Base-by-base conservation (phyloP, 2,888 invertebrate species). In the Lamellibrachia columna region DNA sequence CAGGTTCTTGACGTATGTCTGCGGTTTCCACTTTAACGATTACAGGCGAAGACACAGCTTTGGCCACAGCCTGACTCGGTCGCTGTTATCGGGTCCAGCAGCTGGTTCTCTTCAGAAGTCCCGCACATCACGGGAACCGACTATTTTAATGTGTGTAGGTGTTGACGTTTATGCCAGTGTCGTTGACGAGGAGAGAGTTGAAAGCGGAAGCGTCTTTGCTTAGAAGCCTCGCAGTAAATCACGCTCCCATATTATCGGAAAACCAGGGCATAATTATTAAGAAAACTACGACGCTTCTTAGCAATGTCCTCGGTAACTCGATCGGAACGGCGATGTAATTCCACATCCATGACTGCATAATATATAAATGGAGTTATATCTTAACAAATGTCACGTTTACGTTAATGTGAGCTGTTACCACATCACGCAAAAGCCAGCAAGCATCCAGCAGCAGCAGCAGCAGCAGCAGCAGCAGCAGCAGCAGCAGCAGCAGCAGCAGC, bases 141-240 rank as follows among this genome's bases (percentile, higher is more conserved):
- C 75, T 22, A n/a, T 75, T 75, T 75, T 75, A 75, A 11, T 75
- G 75, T n/a, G 75, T 22, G 22, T n/a, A 75, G 75, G 75, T 75
- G 75, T 75, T 75, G 75, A 75, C 75, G 75, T 22, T 75, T 75
- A 75, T 75, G 22, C 75, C 75, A 75, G 75, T 75, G n/a, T 75
- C 75, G 22, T 22, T 22, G 75, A 75, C n/a, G 75, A 75, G 75
- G 15, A 22, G 6, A 75, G 6, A n/a, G 75, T n/a, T 75, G 22
- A 15, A 15, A 75, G 75, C 22, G n/a, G 75, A 75, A 11, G 75
- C 75, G 75, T 75, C 75, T 11, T 75, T 75, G 75, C 75, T 75
- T 75, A 75, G 75, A 75, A 75, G 75, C n/a, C 15, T 75, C 75
- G 15, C 75, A 22, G 75, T 75, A 75, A 75, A 75, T 15, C 22